A percentile compares a stretch with the other conserved stretches of the same genome.
Evolutionary conservation across 2,888 invertebrate genomes (phyloP).

Genomic region (Meteorus colon): DNA sequence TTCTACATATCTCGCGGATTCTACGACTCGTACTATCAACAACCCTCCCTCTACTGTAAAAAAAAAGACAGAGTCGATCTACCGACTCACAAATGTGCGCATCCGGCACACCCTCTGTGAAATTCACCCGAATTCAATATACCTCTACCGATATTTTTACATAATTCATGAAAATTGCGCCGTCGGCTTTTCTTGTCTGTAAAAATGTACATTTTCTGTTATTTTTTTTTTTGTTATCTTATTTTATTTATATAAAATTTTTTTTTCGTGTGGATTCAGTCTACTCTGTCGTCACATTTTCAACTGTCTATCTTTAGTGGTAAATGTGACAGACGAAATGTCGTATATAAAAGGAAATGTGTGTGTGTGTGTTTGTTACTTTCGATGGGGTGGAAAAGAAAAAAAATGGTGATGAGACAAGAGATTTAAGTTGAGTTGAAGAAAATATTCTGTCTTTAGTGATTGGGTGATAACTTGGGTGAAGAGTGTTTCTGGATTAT

Average conservation of each 20-base stretch:
- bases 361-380: neutral
- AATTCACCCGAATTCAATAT: constrained; percentile 70
- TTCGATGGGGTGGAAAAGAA: neutral
- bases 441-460: neutral
- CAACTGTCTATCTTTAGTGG: constrained; percentile 1
- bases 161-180: constrained; percentile 73
- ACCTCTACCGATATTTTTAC: constrained; percentile 65
- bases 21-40: neutral
- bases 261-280: neutral
- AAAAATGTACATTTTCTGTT: neutral
- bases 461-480: too few relatives aligned
- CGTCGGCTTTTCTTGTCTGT: constrained; percentile 62
- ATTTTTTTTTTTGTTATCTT: neutral
- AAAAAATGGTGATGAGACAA: neutral
- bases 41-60: too few relatives aligned
- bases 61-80: constrained; percentile 10
- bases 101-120: constrained; percentile 71
- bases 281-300: constrained; percentile 2
- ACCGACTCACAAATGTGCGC: constrained; percentile 41
- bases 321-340: constrained; percentile 1
- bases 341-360: neutral
- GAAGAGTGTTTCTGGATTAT: too few relatives aligned
- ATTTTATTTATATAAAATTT: neutral
- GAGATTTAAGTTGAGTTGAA: too few relatives aligned
- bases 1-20: constrained; percentile 48